Conservation (phyloP, 2,113 vertebrate genomes). For the Glaucidium brasilianum region DNA sequence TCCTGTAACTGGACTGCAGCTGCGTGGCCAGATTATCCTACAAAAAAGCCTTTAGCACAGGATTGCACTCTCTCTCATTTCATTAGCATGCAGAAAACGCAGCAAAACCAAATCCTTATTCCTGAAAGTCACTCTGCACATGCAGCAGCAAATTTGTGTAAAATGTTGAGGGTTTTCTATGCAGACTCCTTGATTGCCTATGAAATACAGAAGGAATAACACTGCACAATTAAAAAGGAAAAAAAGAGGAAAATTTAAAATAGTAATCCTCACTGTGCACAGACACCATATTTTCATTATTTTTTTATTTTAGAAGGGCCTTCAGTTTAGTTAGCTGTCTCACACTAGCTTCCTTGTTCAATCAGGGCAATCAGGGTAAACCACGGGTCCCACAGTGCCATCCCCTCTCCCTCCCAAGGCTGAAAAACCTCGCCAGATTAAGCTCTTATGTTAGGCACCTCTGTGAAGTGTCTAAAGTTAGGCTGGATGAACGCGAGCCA, state of each 20-base stretch:
- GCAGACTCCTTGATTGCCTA: background rate
- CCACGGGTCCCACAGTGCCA: accelerated
- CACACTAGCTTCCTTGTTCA: background rate
- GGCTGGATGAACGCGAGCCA: conserved; percentile 56
- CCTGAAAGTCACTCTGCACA: background rate
- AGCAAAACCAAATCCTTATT: background rate
- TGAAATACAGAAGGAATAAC: background rate
- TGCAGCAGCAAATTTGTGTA: background rate
- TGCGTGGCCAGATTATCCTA: background rate
- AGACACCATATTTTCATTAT: background rate
- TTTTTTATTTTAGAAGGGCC: background rate
- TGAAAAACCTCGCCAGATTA: background rate
- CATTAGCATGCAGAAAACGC: background rate
- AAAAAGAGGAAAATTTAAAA: background rate
- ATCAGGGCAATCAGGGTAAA: background rate
- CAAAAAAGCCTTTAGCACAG: background rate
- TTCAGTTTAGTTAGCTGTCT: background rate
- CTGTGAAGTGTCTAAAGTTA: conserved; percentile 53
- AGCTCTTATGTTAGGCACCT: conserved; percentile 32
- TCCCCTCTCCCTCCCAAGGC: background rate
- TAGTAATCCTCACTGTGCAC: background rate
- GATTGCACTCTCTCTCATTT: background rate
- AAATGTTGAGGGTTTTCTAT: background rate
- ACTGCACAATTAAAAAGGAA: background rate
- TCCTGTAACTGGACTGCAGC: background rate